phyloP scores from a whole-genome alignment of 2,888 invertebrate genomes.

The Temnothorax rugatulus region DNA sequence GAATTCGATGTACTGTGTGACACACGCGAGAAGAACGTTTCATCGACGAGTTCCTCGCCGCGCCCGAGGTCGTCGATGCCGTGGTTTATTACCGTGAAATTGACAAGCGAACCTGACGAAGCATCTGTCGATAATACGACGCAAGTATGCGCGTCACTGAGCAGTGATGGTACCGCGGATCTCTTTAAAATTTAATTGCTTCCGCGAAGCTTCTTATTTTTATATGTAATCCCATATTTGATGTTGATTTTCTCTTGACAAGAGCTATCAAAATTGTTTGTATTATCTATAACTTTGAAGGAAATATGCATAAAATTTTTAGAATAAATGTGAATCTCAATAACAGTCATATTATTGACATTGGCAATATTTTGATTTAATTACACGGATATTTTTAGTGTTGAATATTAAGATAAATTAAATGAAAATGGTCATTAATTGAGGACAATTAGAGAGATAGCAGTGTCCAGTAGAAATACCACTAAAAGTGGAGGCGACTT shows the following conservation, averaged over 20 bases:
- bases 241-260: not conserved
- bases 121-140: not conserved
- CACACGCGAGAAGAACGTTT: constrained; percentile 59
- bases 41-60: constrained; percentile 45
- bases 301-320: not conserved
- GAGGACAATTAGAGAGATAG: not conserved
- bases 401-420: not conserved
- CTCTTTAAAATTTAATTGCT: constrained; percentile 36
- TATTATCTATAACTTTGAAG: not conserved
- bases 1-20: constrained; percentile 38
- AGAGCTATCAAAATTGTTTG: not conserved
- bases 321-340: no score
- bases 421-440: not conserved
- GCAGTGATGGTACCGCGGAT: not conserved
- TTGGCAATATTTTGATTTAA: not conserved
- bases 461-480: not conserved
- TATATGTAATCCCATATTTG: not conserved
- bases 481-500: not conserved
- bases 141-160: constrained; percentile 16
- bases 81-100: constrained; percentile 46
- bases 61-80: constrained; percentile 24
- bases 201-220: constrained; percentile 19
- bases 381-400: not conserved
- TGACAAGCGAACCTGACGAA: constrained; percentile 27
- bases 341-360: not conserved